Base-by-base conservation (phyloP, 1,140 invertebrate species). In the Listronotus oregonensis region DNA sequence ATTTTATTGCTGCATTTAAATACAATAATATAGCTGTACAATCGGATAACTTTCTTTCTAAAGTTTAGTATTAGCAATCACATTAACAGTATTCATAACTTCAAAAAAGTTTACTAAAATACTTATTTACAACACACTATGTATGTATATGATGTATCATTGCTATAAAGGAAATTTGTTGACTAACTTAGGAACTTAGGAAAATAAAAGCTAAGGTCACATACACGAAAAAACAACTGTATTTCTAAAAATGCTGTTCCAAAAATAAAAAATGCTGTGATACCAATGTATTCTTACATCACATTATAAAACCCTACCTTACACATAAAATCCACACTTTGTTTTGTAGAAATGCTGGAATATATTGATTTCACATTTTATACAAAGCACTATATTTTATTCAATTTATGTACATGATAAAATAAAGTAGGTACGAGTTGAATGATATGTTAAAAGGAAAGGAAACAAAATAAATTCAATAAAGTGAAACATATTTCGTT, bases 1-100 rank as follows among this genome's bases (percentile, higher is more conserved):
- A 78, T 70, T 78, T 78, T 78, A 78, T 78, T 78, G 75, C 76
- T 75, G 64, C 70, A 75, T 71, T 74, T 62, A 71, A n/a, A 73
- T 73, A 71, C 69, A 69, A 73, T 71, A 63, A 67, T 70, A 50
- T 40, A 69, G 67, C 69, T 73, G 69, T 73, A 72, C 72, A 72
- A 61, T 65, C 52, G 67, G 54, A 68, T 56, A 58, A 61, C 37
- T 66, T 68, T 62, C 57, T 54, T 43, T 59, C 64, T 21, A 42
- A 60, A 50, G 62, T 60, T 69, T 66, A 69, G 55, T 71, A 69
- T 40, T 67, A 63, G 63, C 66, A 64, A 69, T 71, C 67, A 71
- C 67, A 73, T 66, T 68, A 65, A 66, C 49, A 68, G 52, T 54
- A 27, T 40, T 18, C 43, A 32, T 60, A 42, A 62, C 46, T 61